Conservation (phyloP, 2,888 invertebrate genomes). For the Stenurella melanura region DNA sequence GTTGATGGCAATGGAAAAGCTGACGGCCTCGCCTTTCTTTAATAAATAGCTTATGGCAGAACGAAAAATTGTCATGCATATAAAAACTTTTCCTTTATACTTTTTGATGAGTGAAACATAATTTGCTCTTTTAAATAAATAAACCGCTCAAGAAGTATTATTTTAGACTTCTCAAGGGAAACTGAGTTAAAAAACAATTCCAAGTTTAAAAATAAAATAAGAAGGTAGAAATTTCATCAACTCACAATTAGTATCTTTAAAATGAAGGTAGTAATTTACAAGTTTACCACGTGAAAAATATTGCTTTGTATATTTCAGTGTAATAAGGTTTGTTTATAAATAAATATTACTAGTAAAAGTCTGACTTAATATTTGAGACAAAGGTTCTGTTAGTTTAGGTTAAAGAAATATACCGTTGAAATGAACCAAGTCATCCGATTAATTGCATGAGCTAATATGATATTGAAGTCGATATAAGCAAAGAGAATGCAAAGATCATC, state of each 20-base stretch:
- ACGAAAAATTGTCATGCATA: not conserved
- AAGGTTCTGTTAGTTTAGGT: no score
- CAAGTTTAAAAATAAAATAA: not conserved
- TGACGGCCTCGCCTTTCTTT: not conserved
- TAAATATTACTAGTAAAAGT: no score
- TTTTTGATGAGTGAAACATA: constrained; percentile 2
- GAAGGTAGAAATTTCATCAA: not conserved
- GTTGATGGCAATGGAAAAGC: not conserved
- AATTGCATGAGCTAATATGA: no score
- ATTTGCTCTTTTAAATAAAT: constrained; percentile 1
- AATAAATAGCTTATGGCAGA: constrained; percentile 4
- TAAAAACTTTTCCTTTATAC: constrained; percentile 3
- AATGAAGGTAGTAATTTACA: no score
- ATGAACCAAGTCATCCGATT: no score
- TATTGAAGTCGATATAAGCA: no score
- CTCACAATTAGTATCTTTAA: not conserved
- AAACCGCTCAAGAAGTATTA: not conserved
- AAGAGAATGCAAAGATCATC: no score
- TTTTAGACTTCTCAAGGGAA: constrained; percentile 7
- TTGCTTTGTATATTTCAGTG: no score
- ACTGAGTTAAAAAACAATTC: not conserved
- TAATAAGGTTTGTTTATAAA: no score
- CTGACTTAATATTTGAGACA: no score
- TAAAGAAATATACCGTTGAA: no score
- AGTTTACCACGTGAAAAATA: no score